Conservation (phyloP, 2,888 invertebrate species). For the Girardia tigrina region DNA sequence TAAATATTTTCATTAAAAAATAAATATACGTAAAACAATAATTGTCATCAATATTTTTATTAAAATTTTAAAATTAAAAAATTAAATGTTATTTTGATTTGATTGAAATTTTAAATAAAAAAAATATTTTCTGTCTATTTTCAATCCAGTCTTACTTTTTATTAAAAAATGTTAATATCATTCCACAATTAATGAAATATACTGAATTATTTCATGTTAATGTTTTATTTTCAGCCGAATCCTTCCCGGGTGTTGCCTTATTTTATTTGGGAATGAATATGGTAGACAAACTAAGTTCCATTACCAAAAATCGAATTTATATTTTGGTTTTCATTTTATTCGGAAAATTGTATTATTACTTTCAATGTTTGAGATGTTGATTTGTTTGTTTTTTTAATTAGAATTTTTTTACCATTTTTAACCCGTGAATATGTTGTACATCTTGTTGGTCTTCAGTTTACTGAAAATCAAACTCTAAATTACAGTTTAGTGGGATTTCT, state of each 20-base stretch:
- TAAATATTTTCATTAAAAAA: too few relatives aligned
- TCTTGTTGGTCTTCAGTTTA: constrained; percentile 54
- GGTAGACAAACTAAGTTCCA: constrained; percentile 71
- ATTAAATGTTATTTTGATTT: too few relatives aligned
- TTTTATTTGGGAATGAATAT: constrained; percentile 77
- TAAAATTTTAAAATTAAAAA: too few relatives aligned
- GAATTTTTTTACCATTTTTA: constrained; percentile 65
- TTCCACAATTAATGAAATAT: too few relatives aligned
- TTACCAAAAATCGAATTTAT: constrained; percentile 65
- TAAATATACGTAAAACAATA: too few relatives aligned
- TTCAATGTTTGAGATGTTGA: constrained; percentile 9
- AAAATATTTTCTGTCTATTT: too few relatives aligned
- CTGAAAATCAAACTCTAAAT: constrained; percentile 64
- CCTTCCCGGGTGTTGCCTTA: constrained; percentile 77
- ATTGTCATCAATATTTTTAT: too few relatives aligned
- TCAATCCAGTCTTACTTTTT: too few relatives aligned
- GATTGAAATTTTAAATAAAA: too few relatives aligned
- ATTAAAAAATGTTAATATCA: too few relatives aligned
- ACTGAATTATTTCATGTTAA: too few relatives aligned
- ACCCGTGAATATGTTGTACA: constrained; percentile 67
- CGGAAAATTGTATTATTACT: constrained; percentile 57
- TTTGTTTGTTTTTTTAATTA: constrained; percentile 32
- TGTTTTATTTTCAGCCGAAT: too few relatives aligned
- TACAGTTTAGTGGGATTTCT: constrained; percentile 81
- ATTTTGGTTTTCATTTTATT: constrained; percentile 73